Evolutionary conservation across 2,888 invertebrate genomes (phyloP).

Genomic region (Synanthedon andrenaeformis): DNA sequence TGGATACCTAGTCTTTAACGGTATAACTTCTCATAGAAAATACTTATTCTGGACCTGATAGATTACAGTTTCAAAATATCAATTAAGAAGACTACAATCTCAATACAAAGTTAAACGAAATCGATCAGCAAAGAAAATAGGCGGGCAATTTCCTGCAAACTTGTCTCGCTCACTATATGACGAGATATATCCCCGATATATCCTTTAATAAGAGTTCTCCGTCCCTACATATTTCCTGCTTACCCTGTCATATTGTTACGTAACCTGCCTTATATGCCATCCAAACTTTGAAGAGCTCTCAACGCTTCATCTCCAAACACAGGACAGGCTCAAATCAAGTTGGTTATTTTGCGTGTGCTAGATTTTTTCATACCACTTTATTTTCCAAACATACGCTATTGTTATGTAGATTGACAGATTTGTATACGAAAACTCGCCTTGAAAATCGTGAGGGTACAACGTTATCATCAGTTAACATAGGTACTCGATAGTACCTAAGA

Average conservation of each 20-base stretch:
- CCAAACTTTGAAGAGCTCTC: conserved; percentile 9
- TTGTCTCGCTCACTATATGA: conserved; percentile 7
- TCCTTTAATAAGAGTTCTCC: conserved; percentile 23
- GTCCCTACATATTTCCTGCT: conserved; percentile 28
- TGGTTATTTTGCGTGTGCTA: conserved; percentile 6
- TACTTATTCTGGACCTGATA: too few relatives aligned
- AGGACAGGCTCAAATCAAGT: conserved; percentile 6
- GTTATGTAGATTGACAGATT: conserved; percentile 11
- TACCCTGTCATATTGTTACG: conserved; percentile 20
- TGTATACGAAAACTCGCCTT: conserved; percentile 5
- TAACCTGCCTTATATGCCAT: conserved; percentile 7
- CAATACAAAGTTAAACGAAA: neutral
- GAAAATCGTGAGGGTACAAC: neutral
- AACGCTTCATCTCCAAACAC: neutral
- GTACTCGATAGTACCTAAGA: too few relatives aligned
- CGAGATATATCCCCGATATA: conserved; percentile 12
- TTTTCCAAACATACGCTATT: conserved; percentile 15
- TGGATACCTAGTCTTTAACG: too few relatives aligned
- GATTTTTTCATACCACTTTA: conserved; percentile 11
- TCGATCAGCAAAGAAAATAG: neutral
- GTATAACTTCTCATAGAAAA: too few relatives aligned
- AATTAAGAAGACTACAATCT: neutral
- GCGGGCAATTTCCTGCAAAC: neutral
- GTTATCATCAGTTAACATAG: too few relatives aligned
- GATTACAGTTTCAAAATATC: too few relatives aligned